phyloP scores from a whole-genome alignment of 2,113 vertebrate species.

The Gasterosteus nipponicus region DNA sequence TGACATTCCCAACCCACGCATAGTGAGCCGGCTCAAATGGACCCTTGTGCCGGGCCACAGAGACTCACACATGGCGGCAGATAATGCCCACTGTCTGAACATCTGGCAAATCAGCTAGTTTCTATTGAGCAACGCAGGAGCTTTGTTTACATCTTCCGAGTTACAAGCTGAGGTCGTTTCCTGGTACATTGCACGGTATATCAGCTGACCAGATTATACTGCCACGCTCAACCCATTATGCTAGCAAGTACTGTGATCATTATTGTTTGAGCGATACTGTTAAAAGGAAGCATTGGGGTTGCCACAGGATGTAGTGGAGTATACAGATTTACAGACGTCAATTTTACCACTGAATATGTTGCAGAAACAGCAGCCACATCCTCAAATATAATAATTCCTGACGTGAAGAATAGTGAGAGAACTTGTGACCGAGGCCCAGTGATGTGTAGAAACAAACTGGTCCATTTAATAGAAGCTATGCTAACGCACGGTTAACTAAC shows the following conservation, averaged over 20 bases:
- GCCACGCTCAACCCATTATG: background rate
- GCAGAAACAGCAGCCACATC: background rate
- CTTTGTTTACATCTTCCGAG: background rate
- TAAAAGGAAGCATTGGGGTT: background rate
- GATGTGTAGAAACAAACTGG: background rate
- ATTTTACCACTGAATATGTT: background rate
- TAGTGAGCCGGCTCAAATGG: slow-evolving; percentile 56
- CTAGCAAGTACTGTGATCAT: background rate
- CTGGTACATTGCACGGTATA: background rate
- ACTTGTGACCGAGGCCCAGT: background rate
- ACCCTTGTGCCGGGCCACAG: slow-evolving; percentile 60
- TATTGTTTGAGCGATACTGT: background rate
- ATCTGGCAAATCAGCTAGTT: slow-evolving; percentile 5
- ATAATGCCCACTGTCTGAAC: slow-evolving; percentile 14
- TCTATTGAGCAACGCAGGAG: background rate
- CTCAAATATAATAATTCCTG: background rate
- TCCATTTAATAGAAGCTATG: background rate
- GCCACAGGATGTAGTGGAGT: background rate
- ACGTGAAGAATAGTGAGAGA: background rate
- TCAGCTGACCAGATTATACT: background rate
- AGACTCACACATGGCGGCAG: slow-evolving; percentile 27
- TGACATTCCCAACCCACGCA: slow-evolving; percentile 72
- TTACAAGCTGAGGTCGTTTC: background rate
- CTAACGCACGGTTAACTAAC: background rate
- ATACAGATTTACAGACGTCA: background rate